These are phyloP conservation scores for Epinephelus malabaricus DNA, from an alignment of 2,797 vertebrate genomes.

Conservation along the genomic window DNA sequence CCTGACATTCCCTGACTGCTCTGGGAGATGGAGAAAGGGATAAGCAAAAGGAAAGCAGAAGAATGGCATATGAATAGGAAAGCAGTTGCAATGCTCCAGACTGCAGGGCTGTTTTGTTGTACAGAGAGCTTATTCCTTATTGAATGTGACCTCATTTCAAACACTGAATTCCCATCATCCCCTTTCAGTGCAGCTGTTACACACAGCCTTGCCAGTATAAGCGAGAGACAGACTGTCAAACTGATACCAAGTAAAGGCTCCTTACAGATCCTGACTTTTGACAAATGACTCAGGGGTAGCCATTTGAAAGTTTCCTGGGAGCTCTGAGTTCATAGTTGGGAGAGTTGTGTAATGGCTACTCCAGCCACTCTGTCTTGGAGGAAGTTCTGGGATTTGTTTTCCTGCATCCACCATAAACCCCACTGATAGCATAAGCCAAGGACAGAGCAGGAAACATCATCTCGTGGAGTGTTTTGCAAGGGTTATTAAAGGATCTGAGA, in stretches of 20 bases:
- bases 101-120: conserved; percentile 50
- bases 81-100: conserved; percentile 48
- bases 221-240: conserved; percentile 37
- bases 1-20: conserved; percentile 45
- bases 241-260: conserved; percentile 24
- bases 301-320: conserved; percentile 52
- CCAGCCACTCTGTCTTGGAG: conserved; percentile 34
- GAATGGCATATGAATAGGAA: conserved; percentile 57
- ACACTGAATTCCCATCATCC: conserved; percentile 62
- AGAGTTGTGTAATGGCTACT: conserved; percentile 43
- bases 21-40: conserved; percentile 23
- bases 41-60: conserved; percentile 18
- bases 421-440: conserved; percentile 54
- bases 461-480: conserved; percentile 45
- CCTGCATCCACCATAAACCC: conserved; percentile 52
- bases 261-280: conserved; percentile 9
- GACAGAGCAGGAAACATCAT: conserved; percentile 56
- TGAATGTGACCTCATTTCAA: conserved; percentile 76
- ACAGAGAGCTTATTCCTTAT: conserved; percentile 54
- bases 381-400: conserved; percentile 63
- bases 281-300: conserved; percentile 21
- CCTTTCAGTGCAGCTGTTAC: conserved; percentile 62
- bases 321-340: conserved; percentile 25
- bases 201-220: conserved; percentile 43
- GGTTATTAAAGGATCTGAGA: conserved; percentile 52